These are phyloP conservation scores for Pyrochroa serraticornis DNA, from an alignment of 2,888 invertebrate species.

Conservation along the genomic window DNA sequence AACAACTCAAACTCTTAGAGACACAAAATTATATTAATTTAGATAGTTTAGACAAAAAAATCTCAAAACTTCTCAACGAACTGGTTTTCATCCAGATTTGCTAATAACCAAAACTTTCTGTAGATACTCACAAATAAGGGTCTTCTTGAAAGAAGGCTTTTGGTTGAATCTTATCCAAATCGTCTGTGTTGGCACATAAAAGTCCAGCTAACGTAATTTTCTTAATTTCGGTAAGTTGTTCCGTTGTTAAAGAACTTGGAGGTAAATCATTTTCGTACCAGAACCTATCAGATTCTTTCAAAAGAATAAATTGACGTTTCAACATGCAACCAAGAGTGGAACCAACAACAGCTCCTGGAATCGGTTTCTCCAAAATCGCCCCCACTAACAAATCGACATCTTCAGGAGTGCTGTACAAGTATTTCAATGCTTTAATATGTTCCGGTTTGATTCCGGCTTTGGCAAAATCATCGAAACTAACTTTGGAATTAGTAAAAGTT, in stretches of 20 bases:
- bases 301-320: constrained; percentile 79
- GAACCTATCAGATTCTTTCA: constrained; percentile 88
- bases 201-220: constrained; percentile 80
- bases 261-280: constrained; percentile 96
- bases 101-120: neutral
- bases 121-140: constrained; percentile 77
- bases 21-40: neutral
- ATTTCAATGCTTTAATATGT: constrained; percentile 68
- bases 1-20: neutral
- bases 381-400: constrained; percentile 88
- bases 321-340: constrained; percentile 88
- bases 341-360: constrained; percentile 82
- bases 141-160: constrained; percentile 85
- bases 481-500: constrained; percentile 37
- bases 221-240: constrained; percentile 81
- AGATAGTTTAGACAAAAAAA: neutral
- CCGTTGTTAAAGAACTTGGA: constrained; percentile 78
- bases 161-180: constrained; percentile 77
- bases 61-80: neutral
- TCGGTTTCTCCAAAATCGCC: constrained; percentile 80
- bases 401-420: constrained; percentile 72
- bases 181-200: constrained; percentile 77
- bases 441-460: constrained; percentile 64
- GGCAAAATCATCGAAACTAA: constrained; percentile 64
- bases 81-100: neutral